These are phyloP conservation scores for Erebia palarica DNA, from an alignment of 2,888 invertebrate species.

Conservation along the genomic window DNA sequence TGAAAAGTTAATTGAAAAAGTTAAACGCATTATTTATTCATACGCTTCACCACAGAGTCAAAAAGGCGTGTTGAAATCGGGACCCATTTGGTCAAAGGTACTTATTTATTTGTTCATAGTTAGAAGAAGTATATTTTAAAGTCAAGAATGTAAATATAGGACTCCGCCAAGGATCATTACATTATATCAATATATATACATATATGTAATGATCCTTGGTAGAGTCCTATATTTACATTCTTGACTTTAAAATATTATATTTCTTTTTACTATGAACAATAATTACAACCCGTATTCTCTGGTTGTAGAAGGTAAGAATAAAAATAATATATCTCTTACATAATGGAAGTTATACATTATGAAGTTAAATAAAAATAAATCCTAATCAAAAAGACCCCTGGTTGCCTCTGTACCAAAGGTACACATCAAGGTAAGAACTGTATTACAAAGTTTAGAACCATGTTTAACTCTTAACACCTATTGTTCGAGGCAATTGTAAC, in stretches of 20 bases:
- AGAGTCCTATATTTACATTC: too few species aligned
- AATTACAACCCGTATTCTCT: too few species aligned
- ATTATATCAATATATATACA: too few species aligned
- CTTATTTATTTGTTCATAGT: background rate
- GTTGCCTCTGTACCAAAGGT: too few species aligned
- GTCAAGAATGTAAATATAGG: background rate
- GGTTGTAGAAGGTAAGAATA: background rate
- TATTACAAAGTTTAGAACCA: background rate
- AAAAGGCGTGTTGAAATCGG: background rate
- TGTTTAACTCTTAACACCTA: conserved; percentile 1
- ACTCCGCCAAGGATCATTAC: background rate
- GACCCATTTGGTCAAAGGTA: background rate
- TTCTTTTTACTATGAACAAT: too few species aligned
- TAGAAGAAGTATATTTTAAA: too few species aligned
- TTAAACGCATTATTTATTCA: background rate
- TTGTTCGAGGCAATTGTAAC: background rate
- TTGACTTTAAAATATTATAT: too few species aligned
- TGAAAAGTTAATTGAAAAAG: background rate
- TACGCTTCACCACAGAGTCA: background rate
- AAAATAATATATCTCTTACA: too few species aligned
- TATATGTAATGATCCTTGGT: too few species aligned
- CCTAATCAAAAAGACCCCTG: too few species aligned
- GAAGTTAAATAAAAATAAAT: too few species aligned
- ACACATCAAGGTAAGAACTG: background rate
- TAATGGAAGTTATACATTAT: too few species aligned